phyloP scores from a whole-genome alignment of 2,888 invertebrate genomes.

The Metallyticus violacea region DNA sequence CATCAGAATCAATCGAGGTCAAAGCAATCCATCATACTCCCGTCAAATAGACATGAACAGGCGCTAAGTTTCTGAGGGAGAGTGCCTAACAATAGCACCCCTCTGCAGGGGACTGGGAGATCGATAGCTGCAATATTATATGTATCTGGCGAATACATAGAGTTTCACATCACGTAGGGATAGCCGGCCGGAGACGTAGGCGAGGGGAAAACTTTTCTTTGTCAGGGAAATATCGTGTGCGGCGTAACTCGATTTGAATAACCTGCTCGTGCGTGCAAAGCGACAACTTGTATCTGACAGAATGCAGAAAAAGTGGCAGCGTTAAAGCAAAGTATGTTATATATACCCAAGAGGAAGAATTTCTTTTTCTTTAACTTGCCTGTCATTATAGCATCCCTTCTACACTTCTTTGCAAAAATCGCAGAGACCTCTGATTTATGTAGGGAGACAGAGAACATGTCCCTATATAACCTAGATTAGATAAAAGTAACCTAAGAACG shows the following conservation, averaged over 20 bases:
- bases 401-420: background rate
- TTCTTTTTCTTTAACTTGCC: background rate
- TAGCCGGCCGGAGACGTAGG: background rate
- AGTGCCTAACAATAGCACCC: constrained; percentile 12
- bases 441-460: too few relatives aligned
- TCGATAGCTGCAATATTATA: constrained; percentile 11
- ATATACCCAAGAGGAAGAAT: background rate
- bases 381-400: background rate
- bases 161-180: constrained; percentile 2
- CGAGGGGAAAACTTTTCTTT: background rate
- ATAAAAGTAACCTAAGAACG: too few relatives aligned
- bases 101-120: background rate
- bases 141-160: background rate
- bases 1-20: constrained; percentile 1
- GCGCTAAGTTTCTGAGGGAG: background rate
- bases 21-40: constrained; percentile 12
- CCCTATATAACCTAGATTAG: too few relatives aligned
- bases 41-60: constrained; percentile 9
- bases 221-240: background rate
- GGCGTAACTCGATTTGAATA: background rate
- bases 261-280: background rate
- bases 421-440: background rate
- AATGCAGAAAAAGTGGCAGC: background rate
- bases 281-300: background rate
- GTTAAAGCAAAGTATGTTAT: background rate